These are phyloP conservation scores for Brassicogethes aeneus DNA, from an alignment of 2,888 invertebrate genomes.

Conservation along the genomic window DNA sequence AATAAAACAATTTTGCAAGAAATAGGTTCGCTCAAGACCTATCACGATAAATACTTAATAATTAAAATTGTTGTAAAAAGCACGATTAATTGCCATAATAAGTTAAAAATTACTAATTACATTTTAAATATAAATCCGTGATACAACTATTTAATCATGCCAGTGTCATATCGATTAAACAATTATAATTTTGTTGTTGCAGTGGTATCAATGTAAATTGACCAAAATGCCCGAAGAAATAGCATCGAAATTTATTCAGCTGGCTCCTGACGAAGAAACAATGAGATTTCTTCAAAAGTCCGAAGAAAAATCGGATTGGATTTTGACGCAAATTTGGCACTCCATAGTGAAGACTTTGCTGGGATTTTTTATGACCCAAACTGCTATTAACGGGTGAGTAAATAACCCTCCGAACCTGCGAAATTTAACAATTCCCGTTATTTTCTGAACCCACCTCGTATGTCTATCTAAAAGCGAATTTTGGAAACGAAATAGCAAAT, in stretches of 20 bases:
- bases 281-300: constrained; percentile 63
- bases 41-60: not conserved
- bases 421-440: no score
- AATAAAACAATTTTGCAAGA: not conserved
- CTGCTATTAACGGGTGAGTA: constrained; percentile 83
- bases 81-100: not conserved
- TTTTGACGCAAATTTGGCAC: constrained; percentile 87
- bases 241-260: constrained; percentile 53
- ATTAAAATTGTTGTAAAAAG: not conserved
- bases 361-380: constrained; percentile 86
- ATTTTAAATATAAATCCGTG: not conserved
- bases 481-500: no score
- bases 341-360: constrained; percentile 76
- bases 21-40: not conserved
- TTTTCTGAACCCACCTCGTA: no score
- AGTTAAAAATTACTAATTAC: not conserved
- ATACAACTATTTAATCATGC: not conserved
- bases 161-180: no score
- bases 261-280: constrained; percentile 65
- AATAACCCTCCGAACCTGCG: no score
- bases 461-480: no score
- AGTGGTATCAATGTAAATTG: constrained; percentile 68
- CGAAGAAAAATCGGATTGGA: constrained; percentile 72
- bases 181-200: no score
- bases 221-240: constrained; percentile 46